Conservation (phyloP, 1,140 invertebrate genomes). For the Sycobia sp. region DNA sequence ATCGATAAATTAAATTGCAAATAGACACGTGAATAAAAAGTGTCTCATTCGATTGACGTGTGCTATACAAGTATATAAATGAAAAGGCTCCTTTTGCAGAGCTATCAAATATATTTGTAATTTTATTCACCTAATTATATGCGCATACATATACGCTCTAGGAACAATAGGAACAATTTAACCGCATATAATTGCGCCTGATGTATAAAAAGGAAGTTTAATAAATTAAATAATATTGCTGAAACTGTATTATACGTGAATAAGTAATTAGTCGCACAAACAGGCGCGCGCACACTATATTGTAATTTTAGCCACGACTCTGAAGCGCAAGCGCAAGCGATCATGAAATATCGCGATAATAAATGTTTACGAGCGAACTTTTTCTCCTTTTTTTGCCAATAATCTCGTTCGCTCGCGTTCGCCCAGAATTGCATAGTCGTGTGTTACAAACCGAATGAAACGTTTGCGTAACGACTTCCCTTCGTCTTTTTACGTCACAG, state of each 20-base stretch:
- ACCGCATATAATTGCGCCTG: background rate
- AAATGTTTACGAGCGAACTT: slow-evolving; percentile 12
- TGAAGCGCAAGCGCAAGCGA: background rate
- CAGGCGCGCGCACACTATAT: too few relatives aligned
- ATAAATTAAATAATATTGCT: background rate
- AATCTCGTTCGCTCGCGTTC: background rate
- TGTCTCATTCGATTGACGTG: too few relatives aligned
- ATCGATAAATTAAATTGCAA: too few relatives aligned
- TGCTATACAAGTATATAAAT: too few relatives aligned
- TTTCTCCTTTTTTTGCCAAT: too few relatives aligned
- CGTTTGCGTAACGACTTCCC: slow-evolving; percentile 4
- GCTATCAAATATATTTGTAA: too few relatives aligned
- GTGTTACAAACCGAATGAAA: background rate
- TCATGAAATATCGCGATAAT: slow-evolving; percentile 1
- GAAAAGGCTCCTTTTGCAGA: too few relatives aligned
- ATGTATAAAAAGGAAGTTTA: slow-evolving; percentile 9
- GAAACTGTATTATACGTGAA: background rate
- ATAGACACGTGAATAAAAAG: too few relatives aligned
- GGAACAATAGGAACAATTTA: background rate
- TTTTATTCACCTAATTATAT: too few relatives aligned
- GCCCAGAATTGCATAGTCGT: background rate
- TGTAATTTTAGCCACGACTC: slow-evolving; percentile 5
- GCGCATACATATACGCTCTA: too few relatives aligned
- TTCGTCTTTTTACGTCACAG: background rate
- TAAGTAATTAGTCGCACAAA: slow-evolving; percentile 2